These are phyloP conservation scores for Actenoides lindsayi DNA, from an alignment of 2,113 vertebrate species.

Conservation along the genomic window DNA sequence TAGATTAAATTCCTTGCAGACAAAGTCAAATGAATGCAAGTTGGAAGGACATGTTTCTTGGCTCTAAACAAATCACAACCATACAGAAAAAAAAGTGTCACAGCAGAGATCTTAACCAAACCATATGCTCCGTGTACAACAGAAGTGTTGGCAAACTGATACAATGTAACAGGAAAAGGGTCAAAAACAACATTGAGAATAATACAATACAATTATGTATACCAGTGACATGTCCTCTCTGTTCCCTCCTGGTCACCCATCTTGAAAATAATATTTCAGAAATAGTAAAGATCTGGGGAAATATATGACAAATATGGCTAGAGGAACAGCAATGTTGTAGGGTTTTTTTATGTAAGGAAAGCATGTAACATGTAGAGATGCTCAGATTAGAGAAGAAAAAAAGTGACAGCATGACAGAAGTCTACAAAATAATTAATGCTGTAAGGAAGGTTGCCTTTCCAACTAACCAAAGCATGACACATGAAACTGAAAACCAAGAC, in stretches of 20 bases:
- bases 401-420: not conserved
- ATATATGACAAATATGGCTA: not conserved
- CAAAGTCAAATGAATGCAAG: not conserved
- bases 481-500: not conserved
- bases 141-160: not conserved
- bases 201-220: not conserved
- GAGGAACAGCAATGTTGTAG: not conserved
- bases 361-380: not conserved
- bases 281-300: not conserved
- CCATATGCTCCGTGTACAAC: not conserved
- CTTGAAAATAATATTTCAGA: not conserved
- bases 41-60: not conserved
- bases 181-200: not conserved
- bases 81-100: not conserved
- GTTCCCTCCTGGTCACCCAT: not conserved
- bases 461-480: not conserved
- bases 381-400: not conserved
- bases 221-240: not conserved
- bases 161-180: not conserved
- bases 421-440: not conserved
- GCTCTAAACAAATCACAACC: constrained; percentile 15
- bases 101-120: not conserved
- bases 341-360: not conserved
- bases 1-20: not conserved
- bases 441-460: not conserved